Base-by-base conservation (phyloP, 2,797 vertebrate species). In the Crocodylus rhombifer region DNA sequence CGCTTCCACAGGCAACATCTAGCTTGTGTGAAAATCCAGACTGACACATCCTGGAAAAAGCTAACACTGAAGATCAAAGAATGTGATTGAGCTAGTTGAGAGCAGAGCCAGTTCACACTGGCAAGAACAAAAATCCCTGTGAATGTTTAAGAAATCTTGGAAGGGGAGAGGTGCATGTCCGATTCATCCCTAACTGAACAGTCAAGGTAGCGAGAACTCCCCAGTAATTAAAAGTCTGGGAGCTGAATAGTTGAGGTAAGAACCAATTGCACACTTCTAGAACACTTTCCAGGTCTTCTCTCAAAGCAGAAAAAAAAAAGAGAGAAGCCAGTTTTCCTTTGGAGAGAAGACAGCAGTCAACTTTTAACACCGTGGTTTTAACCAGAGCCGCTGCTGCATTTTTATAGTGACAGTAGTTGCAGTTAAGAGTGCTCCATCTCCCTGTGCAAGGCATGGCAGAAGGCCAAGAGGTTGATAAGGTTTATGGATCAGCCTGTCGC, bases 281-380 rank as follows among this genome's bases (percentile, higher is more conserved):
- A 92, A 80, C 33, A 69, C 69, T 80, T 74, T 56, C 86, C 83
- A 23, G 55, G 62, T 13, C 89, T 84, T 83, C 0, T 0, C 85
- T 77, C 1, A 0, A 56, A 75, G 75, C 91, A 56, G 92, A 80
- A 87, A 33, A 7, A 56, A 91, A 80, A 87, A 33, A 7, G 64
- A 36, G 84, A 15, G 55, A 81, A 20, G 63, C 91, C 95, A 92
- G 42, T 0, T 0, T 83, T 92, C 74, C 93, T 90, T 88, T 84
- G 87, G 79, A 83, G 94, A 79, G 89, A 9, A 51, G 67, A 92
- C 89, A 88, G 93, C 80, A 89, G 15, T n/a, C 6, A 89, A 87
- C 89, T 97, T 95, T 96, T 92, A 95, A 95, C 89, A 96, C 89
- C 86, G 88, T 73, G 0, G 77, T n/a, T 25, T 79, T 85, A 89